Evolutionary conservation across 2,113 vertebrate genomes (phyloP).

Genomic region (Passer domesticus): DNA sequence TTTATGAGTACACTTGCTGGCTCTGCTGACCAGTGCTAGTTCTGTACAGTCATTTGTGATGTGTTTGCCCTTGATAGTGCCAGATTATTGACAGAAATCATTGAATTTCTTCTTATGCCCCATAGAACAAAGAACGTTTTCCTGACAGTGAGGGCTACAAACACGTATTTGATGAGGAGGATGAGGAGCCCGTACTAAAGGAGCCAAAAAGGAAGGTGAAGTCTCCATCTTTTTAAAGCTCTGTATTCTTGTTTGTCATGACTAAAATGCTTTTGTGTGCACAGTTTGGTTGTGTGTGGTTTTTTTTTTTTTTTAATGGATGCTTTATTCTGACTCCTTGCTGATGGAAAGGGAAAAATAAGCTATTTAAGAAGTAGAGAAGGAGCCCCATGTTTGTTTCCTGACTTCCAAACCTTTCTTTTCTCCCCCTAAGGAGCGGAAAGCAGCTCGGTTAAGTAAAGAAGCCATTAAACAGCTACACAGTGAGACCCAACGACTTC

Average conservation of each 20-base stretch:
- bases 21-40: neutral
- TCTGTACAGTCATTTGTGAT: neutral
- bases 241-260: neutral
- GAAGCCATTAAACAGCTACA: slow-evolving; percentile 93
- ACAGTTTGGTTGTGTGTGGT: neutral
- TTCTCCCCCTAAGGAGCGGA: slow-evolving; percentile 84
- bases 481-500: slow-evolving; percentile 90
- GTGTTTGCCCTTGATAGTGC: neutral
- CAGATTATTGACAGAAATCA: neutral
- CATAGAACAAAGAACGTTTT: slow-evolving; percentile 56
- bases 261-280: neutral
- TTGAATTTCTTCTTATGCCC: neutral
- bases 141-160: slow-evolving; percentile 34
- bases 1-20: neutral
- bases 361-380: neutral
- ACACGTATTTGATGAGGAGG: slow-evolving; percentile 45
- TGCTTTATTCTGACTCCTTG: neutral
- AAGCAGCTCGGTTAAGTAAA: slow-evolving; percentile 89
- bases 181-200: slow-evolving; percentile 37
- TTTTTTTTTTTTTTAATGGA: neutral
- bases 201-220: slow-evolving; percentile 70
- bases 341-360: neutral
- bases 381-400: neutral
- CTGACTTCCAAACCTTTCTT: slow-evolving; percentile 19
- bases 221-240: neutral